A percentile compares a stretch with the other conserved stretches of the same genome.
Evolutionary conservation across 2,888 invertebrate species (phyloP).

Genomic region (Tipula unca): DNA sequence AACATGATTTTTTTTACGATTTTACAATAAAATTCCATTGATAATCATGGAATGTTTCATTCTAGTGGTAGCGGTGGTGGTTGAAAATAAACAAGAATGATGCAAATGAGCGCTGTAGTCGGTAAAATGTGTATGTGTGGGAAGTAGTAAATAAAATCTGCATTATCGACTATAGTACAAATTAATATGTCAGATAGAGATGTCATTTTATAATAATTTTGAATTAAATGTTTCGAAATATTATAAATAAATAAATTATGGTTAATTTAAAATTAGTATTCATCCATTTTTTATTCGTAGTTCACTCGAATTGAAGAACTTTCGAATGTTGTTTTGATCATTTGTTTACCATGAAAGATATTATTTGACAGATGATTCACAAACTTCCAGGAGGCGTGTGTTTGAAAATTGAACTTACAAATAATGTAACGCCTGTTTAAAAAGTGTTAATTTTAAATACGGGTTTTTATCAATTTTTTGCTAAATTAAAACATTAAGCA

Average conservation of each 20-base stretch:
- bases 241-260: not conserved
- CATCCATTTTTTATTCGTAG: not conserved
- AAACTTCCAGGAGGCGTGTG: not conserved
- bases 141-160: not conserved
- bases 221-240: not conserved
- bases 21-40: not conserved
- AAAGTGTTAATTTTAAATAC: not conserved
- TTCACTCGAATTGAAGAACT: not conserved
- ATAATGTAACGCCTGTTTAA: not conserved
- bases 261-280: not conserved
- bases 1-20: not conserved
- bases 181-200: not conserved
- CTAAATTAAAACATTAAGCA: too few species aligned
- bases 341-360: not conserved
- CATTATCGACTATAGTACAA: not conserved
- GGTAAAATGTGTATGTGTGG: not conserved
- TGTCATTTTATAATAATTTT: not conserved
- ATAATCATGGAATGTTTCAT: not conserved
- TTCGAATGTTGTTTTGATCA: too few species aligned
- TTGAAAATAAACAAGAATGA: not conserved
- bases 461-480: too few species aligned
- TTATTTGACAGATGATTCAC: not conserved
- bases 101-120: not conserved
- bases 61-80: not conserved
- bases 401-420: not conserved